These are phyloP conservation scores for Menura novaehollandiae DNA, from an alignment of 2,113 vertebrate genomes.

Conservation along the genomic window DNA sequence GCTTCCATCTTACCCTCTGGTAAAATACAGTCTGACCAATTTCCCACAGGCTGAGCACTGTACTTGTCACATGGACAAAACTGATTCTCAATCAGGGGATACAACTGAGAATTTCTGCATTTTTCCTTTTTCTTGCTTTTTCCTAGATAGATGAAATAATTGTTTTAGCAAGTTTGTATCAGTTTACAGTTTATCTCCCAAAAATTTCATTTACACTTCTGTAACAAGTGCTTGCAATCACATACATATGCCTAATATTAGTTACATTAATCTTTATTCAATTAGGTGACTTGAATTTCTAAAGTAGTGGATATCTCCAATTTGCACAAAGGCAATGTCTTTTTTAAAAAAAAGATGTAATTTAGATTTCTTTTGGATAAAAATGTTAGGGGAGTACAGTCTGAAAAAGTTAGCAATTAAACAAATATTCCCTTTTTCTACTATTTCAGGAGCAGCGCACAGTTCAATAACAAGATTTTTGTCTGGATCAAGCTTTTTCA, in stretches of 20 bases:
- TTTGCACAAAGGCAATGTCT: background rate
- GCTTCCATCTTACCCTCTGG: conserved; percentile 81
- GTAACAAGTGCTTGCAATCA: background rate
- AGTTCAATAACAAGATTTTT: background rate
- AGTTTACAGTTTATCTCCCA: background rate
- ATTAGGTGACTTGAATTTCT: background rate
- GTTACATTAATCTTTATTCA: background rate
- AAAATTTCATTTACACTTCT: background rate
- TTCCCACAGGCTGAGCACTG: conserved; percentile 92
- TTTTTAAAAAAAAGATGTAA: background rate
- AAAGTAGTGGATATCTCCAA: background rate
- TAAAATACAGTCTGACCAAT: conserved; percentile 97
- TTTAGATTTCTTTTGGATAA: background rate
- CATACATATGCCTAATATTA: background rate
- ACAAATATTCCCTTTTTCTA: background rate
- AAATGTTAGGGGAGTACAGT: background rate
- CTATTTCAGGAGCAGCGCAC: background rate
- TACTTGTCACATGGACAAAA: conserved; percentile 97
- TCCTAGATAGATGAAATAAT: conserved; percentile 71
- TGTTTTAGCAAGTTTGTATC: background rate
- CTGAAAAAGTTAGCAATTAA: background rate
- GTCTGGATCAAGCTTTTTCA: background rate
- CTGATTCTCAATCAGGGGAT: conserved; percentile 93
- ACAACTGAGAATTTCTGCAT: conserved; percentile 91
- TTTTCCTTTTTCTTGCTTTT: conserved; percentile 97